Conservation (phyloP, 2,113 vertebrate genomes). For the Lagenorhynchus albirostris region DNA sequence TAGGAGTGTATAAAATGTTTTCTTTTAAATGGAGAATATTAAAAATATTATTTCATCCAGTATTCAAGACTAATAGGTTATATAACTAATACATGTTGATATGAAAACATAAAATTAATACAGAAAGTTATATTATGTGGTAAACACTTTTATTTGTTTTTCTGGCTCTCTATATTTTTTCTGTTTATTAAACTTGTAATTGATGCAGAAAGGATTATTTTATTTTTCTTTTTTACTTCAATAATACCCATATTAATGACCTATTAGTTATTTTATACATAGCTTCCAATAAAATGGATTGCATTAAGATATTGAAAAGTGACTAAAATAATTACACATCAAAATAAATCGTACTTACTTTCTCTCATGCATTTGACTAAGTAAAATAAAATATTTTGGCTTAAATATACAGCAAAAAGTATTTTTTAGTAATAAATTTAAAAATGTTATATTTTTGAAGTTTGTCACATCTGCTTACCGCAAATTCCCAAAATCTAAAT, state of each 20-base stretch:
- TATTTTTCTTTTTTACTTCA: neutral
- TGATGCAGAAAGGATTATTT: neutral
- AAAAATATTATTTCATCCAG: neutral
- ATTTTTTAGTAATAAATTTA: neutral
- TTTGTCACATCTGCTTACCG: neutral
- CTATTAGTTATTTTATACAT: neutral
- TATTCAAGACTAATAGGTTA: neutral
- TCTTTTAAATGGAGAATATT: neutral
- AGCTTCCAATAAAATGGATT: neutral
- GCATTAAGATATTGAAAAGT: neutral
- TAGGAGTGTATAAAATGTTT: neutral
- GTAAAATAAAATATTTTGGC: neutral
- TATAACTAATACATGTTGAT: neutral
- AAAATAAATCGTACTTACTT: neutral
- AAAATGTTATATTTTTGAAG: neutral
- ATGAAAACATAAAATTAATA: neutral
- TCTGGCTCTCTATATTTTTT: neutral
- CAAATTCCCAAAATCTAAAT: neutral
- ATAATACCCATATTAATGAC: neutral
- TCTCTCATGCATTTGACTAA: neutral
- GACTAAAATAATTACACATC: neutral
- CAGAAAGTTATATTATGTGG: neutral
- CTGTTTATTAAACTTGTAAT: neutral
- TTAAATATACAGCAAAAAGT: neutral
- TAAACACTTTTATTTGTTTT: neutral